Evolutionary conservation across 2,797 vertebrate genomes (phyloP).

Genomic region (Halcyon badia): DNA sequence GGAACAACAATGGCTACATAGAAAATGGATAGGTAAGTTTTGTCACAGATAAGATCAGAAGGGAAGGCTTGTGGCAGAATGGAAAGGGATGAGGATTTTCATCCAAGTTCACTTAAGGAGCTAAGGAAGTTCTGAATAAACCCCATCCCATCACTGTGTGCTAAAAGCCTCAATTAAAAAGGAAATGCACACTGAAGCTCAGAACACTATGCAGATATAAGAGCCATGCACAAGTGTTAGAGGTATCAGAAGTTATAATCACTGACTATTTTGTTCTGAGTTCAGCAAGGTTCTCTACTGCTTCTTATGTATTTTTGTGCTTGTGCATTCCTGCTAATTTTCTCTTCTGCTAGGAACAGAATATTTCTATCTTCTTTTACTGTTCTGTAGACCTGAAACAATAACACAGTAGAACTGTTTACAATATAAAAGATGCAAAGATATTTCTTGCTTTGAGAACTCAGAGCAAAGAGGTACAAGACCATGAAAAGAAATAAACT

Average conservation of each 20-base stretch:
- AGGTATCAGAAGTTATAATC: neutral
- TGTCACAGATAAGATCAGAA: neutral
- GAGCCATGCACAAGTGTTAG: neutral
- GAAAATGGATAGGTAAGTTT: neutral
- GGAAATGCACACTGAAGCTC: neutral
- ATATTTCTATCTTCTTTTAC: neutral
- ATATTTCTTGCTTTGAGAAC: slow-evolving; percentile 3
- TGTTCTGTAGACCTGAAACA: neutral
- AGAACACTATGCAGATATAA: neutral
- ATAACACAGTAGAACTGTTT: neutral
- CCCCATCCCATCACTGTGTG: neutral
- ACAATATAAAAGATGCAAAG: neutral
- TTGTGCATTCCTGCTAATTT: neutral
- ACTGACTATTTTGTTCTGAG: neutral
- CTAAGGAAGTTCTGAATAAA: neutral
- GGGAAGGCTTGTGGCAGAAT: neutral
- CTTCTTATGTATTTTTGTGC: neutral
- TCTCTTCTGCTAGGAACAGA: neutral
- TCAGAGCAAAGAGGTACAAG: neutral
- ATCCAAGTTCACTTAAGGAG: neutral
- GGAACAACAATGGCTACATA: neutral
- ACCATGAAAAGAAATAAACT: neutral
- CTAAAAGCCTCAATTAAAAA: neutral
- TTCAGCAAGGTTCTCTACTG: neutral
- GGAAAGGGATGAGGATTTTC: neutral